Conservation (phyloP, 2,888 invertebrate species). For the Oxytorus armatus region DNA sequence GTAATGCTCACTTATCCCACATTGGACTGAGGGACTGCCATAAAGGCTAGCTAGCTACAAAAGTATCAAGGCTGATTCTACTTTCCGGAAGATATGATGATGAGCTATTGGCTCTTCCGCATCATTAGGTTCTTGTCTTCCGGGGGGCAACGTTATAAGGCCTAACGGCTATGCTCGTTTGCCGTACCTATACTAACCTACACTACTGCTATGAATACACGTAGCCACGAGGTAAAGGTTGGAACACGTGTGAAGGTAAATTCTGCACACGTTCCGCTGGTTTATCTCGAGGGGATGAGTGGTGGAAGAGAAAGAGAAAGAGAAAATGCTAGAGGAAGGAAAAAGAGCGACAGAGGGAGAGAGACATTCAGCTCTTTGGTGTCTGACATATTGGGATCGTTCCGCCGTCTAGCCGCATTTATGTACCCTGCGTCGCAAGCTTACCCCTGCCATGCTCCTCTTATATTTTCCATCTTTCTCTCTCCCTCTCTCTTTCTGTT, state of each 20-base stretch:
- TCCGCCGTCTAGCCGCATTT: slow-evolving; percentile 80
- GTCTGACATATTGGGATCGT: slow-evolving; percentile 82
- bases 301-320: slow-evolving; percentile 39
- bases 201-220: slow-evolving; percentile 3
- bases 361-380: slow-evolving; percentile 55
- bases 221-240: slow-evolving; percentile 33
- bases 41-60: not conserved
- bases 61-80: slow-evolving; percentile 1
- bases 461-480: slow-evolving; percentile 64
- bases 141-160: slow-evolving; percentile 32
- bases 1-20: too few relatives aligned
- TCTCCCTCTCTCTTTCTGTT: not conserved
- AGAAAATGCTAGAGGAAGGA: not conserved
- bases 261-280: slow-evolving; percentile 80
- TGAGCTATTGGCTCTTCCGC: slow-evolving; percentile 41
- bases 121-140: slow-evolving; percentile 45
- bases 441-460: slow-evolving; percentile 71
- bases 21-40: too few relatives aligned
- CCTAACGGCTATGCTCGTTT: slow-evolving; percentile 43
- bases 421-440: slow-evolving; percentile 74
- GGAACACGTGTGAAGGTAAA: slow-evolving; percentile 68
- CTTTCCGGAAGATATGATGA: slow-evolving; percentile 27
- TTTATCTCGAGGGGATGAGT: slow-evolving; percentile 78
- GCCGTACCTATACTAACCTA: slow-evolving; percentile 12
- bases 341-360: not conserved